Percentiles rank a stretch among this genome's conserved stretches.
These are phyloP conservation scores for Misgurnus mizolepis DNA, from an alignment of 2,113 vertebrate species.

Conservation along the genomic window DNA sequence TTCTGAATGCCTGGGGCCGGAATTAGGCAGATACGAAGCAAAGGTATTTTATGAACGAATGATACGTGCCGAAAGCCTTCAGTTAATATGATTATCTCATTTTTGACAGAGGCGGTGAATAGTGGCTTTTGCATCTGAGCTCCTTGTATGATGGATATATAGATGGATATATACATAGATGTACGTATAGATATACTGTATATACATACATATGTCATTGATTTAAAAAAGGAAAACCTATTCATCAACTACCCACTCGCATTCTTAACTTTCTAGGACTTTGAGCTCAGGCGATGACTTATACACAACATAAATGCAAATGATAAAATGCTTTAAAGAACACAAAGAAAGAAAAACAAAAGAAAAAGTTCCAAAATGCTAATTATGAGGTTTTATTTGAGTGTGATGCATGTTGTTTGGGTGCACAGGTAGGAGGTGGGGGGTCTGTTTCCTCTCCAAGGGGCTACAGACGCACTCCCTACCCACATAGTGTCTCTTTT, in stretches of 20 bases:
- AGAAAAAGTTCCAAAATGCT: constrained; percentile 56
- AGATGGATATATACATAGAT: no score
- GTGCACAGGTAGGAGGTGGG: constrained; percentile 70
- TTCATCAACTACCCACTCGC: not conserved
- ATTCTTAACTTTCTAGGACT: not conserved
- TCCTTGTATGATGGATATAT: no score
- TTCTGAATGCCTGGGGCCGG: no score
- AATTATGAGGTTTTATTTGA: constrained; percentile 66
- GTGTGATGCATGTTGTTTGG: constrained; percentile 73
- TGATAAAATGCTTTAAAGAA: constrained; percentile 58
- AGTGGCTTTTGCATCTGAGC: no score
- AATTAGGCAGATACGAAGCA: no score
- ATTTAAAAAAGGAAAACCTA: no score
- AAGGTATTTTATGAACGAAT: no score
- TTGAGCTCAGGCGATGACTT: not conserved
- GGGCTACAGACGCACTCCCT: constrained; percentile 67
- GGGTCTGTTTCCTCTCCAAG: constrained; percentile 72
- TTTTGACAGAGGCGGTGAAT: no score
- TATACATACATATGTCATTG: no score
- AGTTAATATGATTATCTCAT: no score
- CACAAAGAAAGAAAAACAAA: constrained; percentile 44
- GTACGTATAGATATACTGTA: no score
- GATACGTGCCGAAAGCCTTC: no score
- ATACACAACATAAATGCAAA: constrained; percentile 33
- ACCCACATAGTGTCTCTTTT: constrained; percentile 72